Evolutionary conservation across 2,888 invertebrate species (phyloP), one percentile per base, ranked within the genome.

Genomic region (Apamea anceps): DNA sequence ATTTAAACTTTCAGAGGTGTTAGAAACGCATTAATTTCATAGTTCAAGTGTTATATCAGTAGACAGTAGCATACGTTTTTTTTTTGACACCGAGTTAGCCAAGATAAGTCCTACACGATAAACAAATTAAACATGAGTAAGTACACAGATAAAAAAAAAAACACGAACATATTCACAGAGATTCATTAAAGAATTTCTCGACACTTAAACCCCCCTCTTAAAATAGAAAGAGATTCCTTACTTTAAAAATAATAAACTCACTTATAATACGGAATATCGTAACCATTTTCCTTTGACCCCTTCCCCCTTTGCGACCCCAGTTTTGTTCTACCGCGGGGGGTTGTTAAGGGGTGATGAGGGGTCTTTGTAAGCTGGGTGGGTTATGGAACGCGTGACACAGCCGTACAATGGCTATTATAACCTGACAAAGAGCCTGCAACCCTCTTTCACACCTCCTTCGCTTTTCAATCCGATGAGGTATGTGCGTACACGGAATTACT

Each of bases 371-470:
- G 42, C 28, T 89, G 85, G 88, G 77, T 74, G 62, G 78, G 77
- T 32, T 82, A 66, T 42, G 48, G 76, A 79, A 75, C 74, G 80
- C 94, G 94, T 94, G 94, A 92, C 92, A 93, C 89, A 91, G 80
- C 85, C 88, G 81, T 90, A 94, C 93, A 94, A 94, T 92, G 92
- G 91, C 93, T 94, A 94, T 94, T 94, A 94, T 93, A 85, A 77
- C 68, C 79, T 86, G 88, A 94, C 93, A 94, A 93, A 92, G 92
- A 91, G 78, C 72, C 83, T 88, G 87, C 90, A 88, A 86, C 93
- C 93, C 94, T 93, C 93, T 89, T 93, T 94, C 91, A 94, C 94
- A 94, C 94, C 94, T 94, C 91, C 89, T 85, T 82, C 82, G 90
- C 90, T 92, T 93, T 93, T 91, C 92, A 92, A 91, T 88, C 82